Percentiles rank a stretch among this genome's conserved stretches.
phyloP scores from a whole-genome alignment of 2,113 vertebrate genomes.

The Theristicus caerulescens region DNA sequence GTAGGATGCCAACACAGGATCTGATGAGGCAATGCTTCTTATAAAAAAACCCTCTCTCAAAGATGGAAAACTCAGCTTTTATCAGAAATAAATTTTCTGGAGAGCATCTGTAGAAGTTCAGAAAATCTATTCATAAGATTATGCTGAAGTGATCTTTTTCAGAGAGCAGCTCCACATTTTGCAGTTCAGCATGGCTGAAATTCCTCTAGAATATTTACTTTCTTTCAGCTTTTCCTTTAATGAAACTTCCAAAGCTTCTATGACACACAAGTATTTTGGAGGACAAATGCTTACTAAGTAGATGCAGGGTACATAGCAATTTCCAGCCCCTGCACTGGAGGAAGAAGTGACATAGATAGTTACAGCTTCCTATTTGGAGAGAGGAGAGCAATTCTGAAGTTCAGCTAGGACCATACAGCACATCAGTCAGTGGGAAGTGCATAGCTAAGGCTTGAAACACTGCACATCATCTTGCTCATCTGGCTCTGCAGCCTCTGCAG shows the following conservation, averaged over 20 bases:
- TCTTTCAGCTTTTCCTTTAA: background rate
- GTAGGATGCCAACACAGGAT: background rate
- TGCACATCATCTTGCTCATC: background rate
- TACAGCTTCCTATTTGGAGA: background rate
- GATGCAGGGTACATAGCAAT: background rate
- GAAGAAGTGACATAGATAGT: background rate
- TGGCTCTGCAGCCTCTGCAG: background rate
- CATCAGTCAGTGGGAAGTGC: background rate
- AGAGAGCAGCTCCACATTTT: background rate
- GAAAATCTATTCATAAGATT: background rate
- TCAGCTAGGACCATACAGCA: background rate
- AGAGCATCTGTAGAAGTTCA: background rate
- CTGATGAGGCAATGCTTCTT: background rate
- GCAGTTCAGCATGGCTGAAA: background rate
- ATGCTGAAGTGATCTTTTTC: background rate
- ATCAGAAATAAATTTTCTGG: background rate
- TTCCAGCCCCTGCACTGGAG: background rate
- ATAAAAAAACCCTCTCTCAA: background rate
- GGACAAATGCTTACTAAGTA: background rate
- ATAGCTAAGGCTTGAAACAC: background rate
- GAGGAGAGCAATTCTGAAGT: background rate
- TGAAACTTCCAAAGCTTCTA: background rate
- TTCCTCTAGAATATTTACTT: background rate
- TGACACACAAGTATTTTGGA: background rate
- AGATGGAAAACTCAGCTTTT: background rate